Base-by-base conservation (phyloP, 2,113 vertebrate species). In the Rhinichthys klamathensis region DNA sequence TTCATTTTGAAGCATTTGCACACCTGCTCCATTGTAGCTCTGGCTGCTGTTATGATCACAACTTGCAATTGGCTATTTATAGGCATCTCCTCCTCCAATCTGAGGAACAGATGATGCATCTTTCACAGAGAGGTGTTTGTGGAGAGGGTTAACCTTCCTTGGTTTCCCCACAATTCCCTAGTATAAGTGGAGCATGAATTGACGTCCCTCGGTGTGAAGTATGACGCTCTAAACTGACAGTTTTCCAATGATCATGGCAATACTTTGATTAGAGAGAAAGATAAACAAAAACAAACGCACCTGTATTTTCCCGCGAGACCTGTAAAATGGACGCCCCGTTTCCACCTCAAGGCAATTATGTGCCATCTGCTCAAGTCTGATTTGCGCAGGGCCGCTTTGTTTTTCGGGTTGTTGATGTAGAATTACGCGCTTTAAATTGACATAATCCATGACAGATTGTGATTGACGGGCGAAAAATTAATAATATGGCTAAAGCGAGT, bases 381-480 rank as follows among this genome's bases (percentile, higher is more conserved):
- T 44, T 73, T 41, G 80, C 61, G 38, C 85, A 41, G 54, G 46
- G 23, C 65, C 63, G 72, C 65, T 83, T 58, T 82, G 76, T 84
- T 72, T 86, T 80, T 86, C 63, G 35, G 85, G 41, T 85, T 82
- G 78, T 73, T 83, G 78, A 80, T 87, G 84, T 82, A 79, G 80
- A 87, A 89, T 90, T 89, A 84, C 60, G 18, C 73, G 32, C 81
- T 49, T 61, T 81, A 88, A 91, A 89, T 89, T 87, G 89, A 88
- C 82, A 79, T 88, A 90, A 86, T 89, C 86, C 84, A 70, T 88
- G 88, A 90, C 86, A 89, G 89, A 88, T 86, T 84, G 87, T 86
- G 88, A 90, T 86, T 90, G 90, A 89, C 86, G n/a, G 93, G 92
- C 89, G 90, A 93, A 90, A 89, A 94, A 93, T 95, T 94, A 94